A percentile compares a stretch with the other conserved stretches of the same genome.
Evolutionary conservation across 2,888 invertebrate species (phyloP).

Genomic region (Erebia palarica): DNA sequence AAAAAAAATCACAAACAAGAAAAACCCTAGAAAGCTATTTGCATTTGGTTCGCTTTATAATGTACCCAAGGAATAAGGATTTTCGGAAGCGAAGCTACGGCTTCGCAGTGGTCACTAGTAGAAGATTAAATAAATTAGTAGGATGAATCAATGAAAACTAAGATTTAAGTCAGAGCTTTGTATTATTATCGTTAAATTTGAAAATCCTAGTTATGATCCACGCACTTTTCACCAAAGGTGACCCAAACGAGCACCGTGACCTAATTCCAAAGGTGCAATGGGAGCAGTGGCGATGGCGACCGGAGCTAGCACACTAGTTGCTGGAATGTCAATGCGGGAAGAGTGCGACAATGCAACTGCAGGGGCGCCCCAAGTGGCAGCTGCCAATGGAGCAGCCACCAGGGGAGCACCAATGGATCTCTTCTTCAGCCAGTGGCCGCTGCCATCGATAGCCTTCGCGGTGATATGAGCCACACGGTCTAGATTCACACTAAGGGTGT

Average conservation of each 20-base stretch:
- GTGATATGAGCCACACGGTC: constrained; percentile 72
- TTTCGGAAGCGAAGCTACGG: no score
- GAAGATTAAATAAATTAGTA: neutral
- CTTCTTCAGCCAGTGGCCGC: constrained; percentile 61
- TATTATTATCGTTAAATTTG: constrained; percentile 44
- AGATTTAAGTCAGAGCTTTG: neutral
- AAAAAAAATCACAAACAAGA: no score
- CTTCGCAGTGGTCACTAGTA: neutral
- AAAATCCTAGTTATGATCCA: constrained; percentile 39
- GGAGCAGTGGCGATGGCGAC: constrained; percentile 43
- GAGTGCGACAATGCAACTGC: constrained; percentile 46
- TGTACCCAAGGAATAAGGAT: no score
- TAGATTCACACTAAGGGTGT: constrained; percentile 74
- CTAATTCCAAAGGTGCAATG: constrained; percentile 44
- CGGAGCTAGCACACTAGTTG: constrained; percentile 41
- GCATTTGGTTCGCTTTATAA: no score
- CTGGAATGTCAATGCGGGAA: constrained; percentile 43
- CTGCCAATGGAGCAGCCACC: constrained; percentile 47
- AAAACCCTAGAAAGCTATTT: no score
- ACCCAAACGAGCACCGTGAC: constrained; percentile 46
- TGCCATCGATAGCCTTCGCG: constrained; percentile 63
- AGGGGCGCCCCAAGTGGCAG: constrained; percentile 49
- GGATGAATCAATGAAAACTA: neutral
- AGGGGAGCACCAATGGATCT: constrained; percentile 59
- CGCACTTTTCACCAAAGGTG: constrained; percentile 58